Base-by-base conservation (phyloP, 2,797 vertebrate genomes). In the Muscicapa striata region DNA sequence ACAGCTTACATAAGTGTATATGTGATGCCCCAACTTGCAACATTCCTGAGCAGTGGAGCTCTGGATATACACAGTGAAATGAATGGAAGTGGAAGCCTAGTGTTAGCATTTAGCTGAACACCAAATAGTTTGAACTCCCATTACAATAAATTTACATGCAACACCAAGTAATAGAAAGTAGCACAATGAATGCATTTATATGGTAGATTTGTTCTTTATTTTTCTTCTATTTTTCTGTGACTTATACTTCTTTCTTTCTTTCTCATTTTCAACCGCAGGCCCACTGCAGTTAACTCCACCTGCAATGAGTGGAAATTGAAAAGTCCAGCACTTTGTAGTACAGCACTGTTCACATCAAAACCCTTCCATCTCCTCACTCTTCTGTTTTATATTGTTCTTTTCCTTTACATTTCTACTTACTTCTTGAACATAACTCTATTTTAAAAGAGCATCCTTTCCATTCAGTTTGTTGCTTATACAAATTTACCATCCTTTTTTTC, bases 1-100 rank as follows among this genome's bases (percentile, higher is more conserved):
- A 81, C 77, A 94, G 78, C 68, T 93, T 95, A 93, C 57, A 40
- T 92, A 94, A 97, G 67, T 34, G 14, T 30, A 1, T 57, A 82
- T 82, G 80, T n/a, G 74, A 87, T 64, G 52, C 63, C 68, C 30
- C 68, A 89, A 43, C 75, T 87, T 79, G 32, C 70, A 93, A 70
- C 77, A 64, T 41, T 82, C 30, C n/a, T 48, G 32, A 84, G 59
- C 15, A 90, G 29, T 0, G 0, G 41, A 64, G 70, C 22, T 74
- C 70, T 76, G 49, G 21, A 73, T 80, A 54, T 57, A 79, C 18
- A 18, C 5, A 61, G 41, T 9, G 20, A 89, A 92, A 79, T 61
- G 32, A 94, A 89, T 79, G 57, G 34, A 29, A 90, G 11, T 1
- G 8, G 40, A 90, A 70, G 38, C 49, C 63, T 62, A 55, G 66